Base-by-base conservation (phyloP, 1,140 invertebrate species). In the Macrobrachium nipponense region DNA sequence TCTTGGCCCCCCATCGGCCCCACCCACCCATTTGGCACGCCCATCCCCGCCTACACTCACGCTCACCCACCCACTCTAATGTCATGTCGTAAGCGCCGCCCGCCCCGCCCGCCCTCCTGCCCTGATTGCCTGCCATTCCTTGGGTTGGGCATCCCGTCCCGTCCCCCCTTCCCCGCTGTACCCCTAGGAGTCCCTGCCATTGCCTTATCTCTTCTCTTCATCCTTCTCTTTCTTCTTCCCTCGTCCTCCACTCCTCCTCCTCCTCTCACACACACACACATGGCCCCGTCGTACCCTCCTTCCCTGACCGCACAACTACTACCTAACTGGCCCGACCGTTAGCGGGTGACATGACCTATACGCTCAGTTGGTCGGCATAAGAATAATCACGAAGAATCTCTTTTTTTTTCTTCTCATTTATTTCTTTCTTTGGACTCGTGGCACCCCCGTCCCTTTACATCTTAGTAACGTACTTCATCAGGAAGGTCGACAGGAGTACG, bases 31-130 rank as follows among this genome's bases (percentile, higher is more conserved):
- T 62, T 62, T 17, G 78, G 78, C 78, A 80, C 78, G 78, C 78
- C 78, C 78, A 80, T 43, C 78, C 78, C 61, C 78, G 78, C 78
- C 78, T 62, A 80, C 78, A 66, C 78, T 80, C 78, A 80, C 78
- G 77, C 77, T 79, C 77, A 62, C 77, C 77, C 77, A 60, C 77
- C 68, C 61, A 61, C 77, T n/a, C 62, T 62, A 60, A 36, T 62
- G 60, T 44, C 62, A 58, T 80, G 78, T 80, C 78, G 78, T 80
- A 80, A 80, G 61, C 18, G 36, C 60, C 44, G 73, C 8, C 44
- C 44, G 10, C 76, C 8, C 44, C 44, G 10, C 76, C 11, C 76
- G 27, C 60, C 60, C 76, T 20, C 76, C 59, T 17, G 11, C 59
- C 59, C 58, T 60, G 20, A 36, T 23, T 61, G 15, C 58, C 76